phyloP scores from a whole-genome alignment of 2,113 vertebrate species.

The Grallaria varia region DNA sequence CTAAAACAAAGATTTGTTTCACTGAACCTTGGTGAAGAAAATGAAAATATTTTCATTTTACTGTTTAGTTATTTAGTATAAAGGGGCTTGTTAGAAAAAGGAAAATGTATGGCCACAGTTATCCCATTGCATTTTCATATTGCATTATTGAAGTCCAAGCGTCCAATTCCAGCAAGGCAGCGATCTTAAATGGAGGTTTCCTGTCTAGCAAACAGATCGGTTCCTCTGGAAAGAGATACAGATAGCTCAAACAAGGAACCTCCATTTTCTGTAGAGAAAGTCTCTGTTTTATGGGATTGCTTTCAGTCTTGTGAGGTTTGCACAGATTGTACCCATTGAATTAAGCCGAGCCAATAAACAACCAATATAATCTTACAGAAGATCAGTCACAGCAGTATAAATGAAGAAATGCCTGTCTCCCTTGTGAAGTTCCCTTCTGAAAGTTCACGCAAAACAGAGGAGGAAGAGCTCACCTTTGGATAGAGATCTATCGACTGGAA shows the following conservation, averaged over 20 bases:
- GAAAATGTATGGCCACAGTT: background rate
- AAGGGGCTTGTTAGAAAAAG: background rate
- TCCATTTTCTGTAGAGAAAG: background rate
- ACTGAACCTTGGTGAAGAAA: background rate
- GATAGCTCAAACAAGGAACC: background rate
- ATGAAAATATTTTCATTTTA: background rate
- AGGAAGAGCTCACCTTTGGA: background rate
- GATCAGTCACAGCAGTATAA: background rate
- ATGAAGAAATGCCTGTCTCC: background rate
- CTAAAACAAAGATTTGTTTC: background rate
- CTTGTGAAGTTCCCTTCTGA: background rate
- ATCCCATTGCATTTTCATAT: background rate
- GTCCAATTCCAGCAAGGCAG: background rate
- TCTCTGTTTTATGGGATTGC: accelerated
- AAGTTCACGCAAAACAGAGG: background rate
- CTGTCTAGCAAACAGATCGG: background rate
- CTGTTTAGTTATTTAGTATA: background rate
- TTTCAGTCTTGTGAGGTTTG: background rate
- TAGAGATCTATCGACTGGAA: background rate
- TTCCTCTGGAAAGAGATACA: background rate
- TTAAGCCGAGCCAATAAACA: background rate
- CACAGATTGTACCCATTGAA: background rate
- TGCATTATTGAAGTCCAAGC: background rate
- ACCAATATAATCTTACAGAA: background rate
- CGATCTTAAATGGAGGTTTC: background rate